These are phyloP conservation scores for Agelas oroides DNA, from an alignment of 37 sponge, comb jelly and placozoan species.

Conservation along the genomic window DNA sequence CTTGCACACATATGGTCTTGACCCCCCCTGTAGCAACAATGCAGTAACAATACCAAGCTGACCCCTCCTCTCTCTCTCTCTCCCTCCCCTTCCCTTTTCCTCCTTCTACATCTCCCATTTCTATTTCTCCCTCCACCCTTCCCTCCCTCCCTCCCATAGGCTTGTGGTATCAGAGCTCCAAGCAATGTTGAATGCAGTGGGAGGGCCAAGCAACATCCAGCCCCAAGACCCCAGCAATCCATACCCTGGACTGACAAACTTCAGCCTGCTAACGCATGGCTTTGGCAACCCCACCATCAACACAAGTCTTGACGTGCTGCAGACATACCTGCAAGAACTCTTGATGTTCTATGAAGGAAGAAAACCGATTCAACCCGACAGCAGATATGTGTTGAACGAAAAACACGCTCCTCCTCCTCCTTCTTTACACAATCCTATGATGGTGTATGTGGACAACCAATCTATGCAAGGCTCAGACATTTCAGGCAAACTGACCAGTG, in stretches of 20 bases:
- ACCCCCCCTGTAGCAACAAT: too few species aligned
- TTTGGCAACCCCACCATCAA: constrained; percentile 86
- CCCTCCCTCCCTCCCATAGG: constrained; percentile 29
- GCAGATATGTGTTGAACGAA: neutral
- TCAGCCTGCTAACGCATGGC: constrained; percentile 87
- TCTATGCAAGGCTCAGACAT: neutral
- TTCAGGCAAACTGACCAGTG: neutral
- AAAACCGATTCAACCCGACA: constrained; percentile 35
- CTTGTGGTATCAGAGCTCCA: constrained; percentile 81
- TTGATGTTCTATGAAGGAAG: constrained; percentile 72
- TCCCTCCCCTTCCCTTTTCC: too few species aligned
- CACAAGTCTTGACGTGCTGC: constrained; percentile 62
- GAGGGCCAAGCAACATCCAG: constrained; percentile 61
- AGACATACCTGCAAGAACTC: constrained; percentile 84
- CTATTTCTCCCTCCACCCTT: neutral
- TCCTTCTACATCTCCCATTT: too few species aligned
- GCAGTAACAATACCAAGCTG: too few species aligned
- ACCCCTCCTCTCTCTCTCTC: too few species aligned
- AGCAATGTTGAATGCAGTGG: constrained; percentile 69
- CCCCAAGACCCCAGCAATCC: constrained; percentile 65
- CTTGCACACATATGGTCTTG: too few species aligned
- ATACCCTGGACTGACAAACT: constrained; percentile 87
- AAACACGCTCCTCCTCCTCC: neutral
- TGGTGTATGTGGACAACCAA: neutral
- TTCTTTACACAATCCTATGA: neutral